Evolutionary conservation across 2,797 vertebrate species (phyloP), one percentile per base, ranked within the genome.

Genomic region (Simalia tracyae): DNA sequence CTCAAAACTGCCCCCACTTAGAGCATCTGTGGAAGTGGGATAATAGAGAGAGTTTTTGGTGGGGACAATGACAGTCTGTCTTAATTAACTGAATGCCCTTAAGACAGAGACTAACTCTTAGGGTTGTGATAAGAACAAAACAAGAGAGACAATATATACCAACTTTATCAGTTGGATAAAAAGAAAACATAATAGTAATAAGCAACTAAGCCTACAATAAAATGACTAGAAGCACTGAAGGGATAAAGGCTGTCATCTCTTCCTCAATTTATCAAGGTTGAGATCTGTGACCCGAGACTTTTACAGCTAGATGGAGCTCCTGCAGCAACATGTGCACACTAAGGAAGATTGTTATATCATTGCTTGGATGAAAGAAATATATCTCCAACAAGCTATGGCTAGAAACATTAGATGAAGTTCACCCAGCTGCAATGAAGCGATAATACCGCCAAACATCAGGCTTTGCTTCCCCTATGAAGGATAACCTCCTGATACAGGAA

Each of bases 401-500:
- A 85, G 50, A 36, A 68, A 66, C 50, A 26, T 28, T 36, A 12
- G 19, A 8, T 57, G 7, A 57, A 59, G 1, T 24, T 28, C 63
- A 88, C 28, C 31, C 14, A 93, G 31, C 90, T 93, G 94, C 87
- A 63, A 22, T 0, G 84, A 56, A 66, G 92, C 0, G 85, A 84
- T 92, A 95, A 92, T 81, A 12, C 90, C 0, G 72, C 0, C 15
- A 5, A 92, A 60, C 1, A 72, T 81, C 17, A 0, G 1, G 81
- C 24, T 66, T 46, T 46, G 85, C 42, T 64, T 68, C 87, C 81
- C 76, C 89, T 14, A 2, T 0, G 19, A 86, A 50, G 91, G 91
- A 28, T 76, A 92, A 57, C 15, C 0, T 19, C 91, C 91, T 56
- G 92, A 72, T 89, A 91, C 94, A 96, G 94, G 96, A 96, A 96